Base-by-base conservation (phyloP, 2,113 vertebrate species). In the Pelobates fuscus region DNA sequence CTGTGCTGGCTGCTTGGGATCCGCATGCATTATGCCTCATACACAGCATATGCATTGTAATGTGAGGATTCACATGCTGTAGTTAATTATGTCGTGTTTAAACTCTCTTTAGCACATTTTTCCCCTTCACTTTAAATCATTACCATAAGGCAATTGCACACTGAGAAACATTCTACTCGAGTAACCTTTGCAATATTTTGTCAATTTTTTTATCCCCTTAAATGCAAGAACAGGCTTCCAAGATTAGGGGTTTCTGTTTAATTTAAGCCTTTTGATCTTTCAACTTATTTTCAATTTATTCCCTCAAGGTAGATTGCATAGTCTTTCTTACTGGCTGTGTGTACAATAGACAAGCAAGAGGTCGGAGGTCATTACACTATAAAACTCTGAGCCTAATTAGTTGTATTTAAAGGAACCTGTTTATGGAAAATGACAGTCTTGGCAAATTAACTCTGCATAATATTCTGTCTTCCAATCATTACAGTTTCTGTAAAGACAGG, bases 351-450 rank as follows among this genome's bases (percentile, higher is more conserved):
- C 81, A 78, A 80, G 82, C 76, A 78, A 78, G 82, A 82, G 87
- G 86, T 84, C 87, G 85, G 80, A 82, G 82, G 87, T 79, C 85
- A 83, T 85, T 84, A 83, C 84, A 81, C 78, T 81, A 82, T 84
- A 84, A 83, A 87, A 81, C 80, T 82, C 85, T 65, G 80, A 81
- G 80, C 83, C 82, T 86, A 86, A 86, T 86, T 87, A 83, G 82
- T 87, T 85, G 81, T 86, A 84, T 87, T 86, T 84, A 84, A 81
- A 82, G 82, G 78, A 80, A 81, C 82, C 80, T 84, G 82, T 84
- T 86, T 84, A 82, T 86, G 84, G 84, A 83, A 80, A 83, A 86
- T 86, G 83, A 87, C 84, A 84, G 84, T 83, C 84, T 80, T 52
- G 55, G 76, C 80, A 77, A 77, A 80, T 84, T 87, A 85, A 85